A percentile compares a stretch with the other conserved stretches of the same genome.
These are phyloP conservation scores for Rhombomys opimus DNA, from an alignment of 2,113 vertebrate genomes.

Conservation along the genomic window DNA sequence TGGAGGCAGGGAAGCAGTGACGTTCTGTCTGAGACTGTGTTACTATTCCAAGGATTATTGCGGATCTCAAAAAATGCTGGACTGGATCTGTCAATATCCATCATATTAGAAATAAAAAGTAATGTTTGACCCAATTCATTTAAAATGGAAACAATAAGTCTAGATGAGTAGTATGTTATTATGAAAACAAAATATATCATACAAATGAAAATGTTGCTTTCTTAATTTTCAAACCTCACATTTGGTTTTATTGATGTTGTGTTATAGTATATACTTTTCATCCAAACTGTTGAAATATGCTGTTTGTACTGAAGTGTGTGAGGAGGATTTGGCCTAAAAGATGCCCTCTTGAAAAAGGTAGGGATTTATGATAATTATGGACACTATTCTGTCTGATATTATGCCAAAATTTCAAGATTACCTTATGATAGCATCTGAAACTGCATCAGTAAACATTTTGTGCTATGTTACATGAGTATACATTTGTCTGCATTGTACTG, in stretches of 20 bases:
- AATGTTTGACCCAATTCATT: background rate
- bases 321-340: background rate
- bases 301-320: background rate
- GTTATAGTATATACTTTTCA: background rate
- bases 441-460: background rate
- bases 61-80: background rate
- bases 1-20: background rate
- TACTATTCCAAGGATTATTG: background rate
- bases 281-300: background rate
- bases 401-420: background rate
- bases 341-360: background rate
- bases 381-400: conserved; percentile 18
- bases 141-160: conserved; percentile 9
- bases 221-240: background rate
- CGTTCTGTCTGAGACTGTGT: background rate
- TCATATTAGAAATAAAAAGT: conserved; percentile 1
- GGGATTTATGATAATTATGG: background rate
- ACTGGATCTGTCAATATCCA: background rate
- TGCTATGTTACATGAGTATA: conserved; percentile 1
- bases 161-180: background rate
- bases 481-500: background rate
- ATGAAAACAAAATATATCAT: background rate
- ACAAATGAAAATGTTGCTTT: background rate
- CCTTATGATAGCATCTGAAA: background rate
- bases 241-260: background rate